Conservation (phyloP, 2,113 vertebrate genomes). For the Cebidichthys violaceus region DNA sequence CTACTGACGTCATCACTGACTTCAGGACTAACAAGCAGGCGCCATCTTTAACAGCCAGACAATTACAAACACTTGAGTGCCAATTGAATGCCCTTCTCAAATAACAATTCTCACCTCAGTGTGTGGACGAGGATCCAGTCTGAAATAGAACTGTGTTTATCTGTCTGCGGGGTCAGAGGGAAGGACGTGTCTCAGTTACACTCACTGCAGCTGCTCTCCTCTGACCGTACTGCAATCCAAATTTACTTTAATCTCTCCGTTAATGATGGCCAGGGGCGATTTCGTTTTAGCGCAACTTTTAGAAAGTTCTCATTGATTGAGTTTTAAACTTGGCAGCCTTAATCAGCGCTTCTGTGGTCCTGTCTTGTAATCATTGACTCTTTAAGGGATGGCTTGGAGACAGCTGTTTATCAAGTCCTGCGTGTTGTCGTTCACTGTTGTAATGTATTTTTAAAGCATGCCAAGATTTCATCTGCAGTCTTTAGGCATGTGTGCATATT, state of each 20-base stretch:
- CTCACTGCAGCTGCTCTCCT: conserved; percentile 38
- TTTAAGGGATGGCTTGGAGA: neutral
- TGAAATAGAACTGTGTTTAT: conserved; percentile 61
- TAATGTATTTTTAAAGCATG: neutral
- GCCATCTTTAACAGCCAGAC: neutral
- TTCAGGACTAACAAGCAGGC: neutral
- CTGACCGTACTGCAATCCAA: neutral
- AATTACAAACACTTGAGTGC: neutral
- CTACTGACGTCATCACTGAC: neutral
- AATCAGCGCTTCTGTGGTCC: conserved; percentile 26
- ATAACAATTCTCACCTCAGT: conserved; percentile 34
- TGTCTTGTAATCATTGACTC: conserved; percentile 37
- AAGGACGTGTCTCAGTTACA: conserved; percentile 41
- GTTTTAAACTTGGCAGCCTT: conserved; percentile 21
- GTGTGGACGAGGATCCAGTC: neutral
- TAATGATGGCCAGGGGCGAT: neutral
- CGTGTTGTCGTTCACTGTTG: neutral
- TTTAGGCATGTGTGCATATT: neutral
- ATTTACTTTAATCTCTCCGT: neutral
- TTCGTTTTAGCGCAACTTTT: conserved; percentile 25
- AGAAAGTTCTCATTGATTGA: conserved; percentile 15
- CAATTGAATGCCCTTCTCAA: conserved; percentile 48
- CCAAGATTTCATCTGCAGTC: conserved; percentile 8
- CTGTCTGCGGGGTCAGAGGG: conserved; percentile 17
- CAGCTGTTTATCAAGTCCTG: conserved; percentile 23